Evolutionary conservation across 2,797 vertebrate species (phyloP), one percentile per base, ranked within the genome.

Genomic region (Spondyliosoma cantharus): DNA sequence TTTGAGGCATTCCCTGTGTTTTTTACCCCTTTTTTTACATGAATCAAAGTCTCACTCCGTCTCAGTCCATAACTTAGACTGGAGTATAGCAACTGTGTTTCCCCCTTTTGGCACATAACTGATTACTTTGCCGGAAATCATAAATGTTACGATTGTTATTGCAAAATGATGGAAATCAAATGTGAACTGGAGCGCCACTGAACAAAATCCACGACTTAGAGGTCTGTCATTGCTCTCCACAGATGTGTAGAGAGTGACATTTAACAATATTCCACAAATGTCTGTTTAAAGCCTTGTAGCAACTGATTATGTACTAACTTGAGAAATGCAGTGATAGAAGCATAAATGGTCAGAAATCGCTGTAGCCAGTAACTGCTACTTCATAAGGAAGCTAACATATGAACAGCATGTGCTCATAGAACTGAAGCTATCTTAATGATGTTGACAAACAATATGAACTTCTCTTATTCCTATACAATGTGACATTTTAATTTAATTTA

Each of bases 381-480:
- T 22, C n/a, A 27, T 32, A 42, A 4, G 11, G 7, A 4, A 73
- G 53, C 16, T 53, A 54, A 60, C 29, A 17, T 15, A 29, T 17
- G 32, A 59, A 54, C 25, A 43, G 24, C 37, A 20, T 7, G 6
- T 19, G 61, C 19, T 63, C 60, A 12, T 16, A 54, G 25, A 61
- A 32, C 13, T 42, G 20, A 43, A 43, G 25, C 64, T 17, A 46
- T 22, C 24, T 24, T 14, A 14, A 27, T 20, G 16, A 62, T 49
- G 37, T 22, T 29, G 1, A 66, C 17, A 16, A 16, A 59, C 3
- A 24, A 25, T 16, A 22, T 15, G 17, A 32, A 29, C 48, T n/a
- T 63, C 0, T 16, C 49, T 61, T 61, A 54, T 60, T 58, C 49
- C 27, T 43, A 65, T 3, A 61, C 29, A n/a, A 66, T 81, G 66